Conservation (phyloP, 2,797 vertebrate genomes). For the Peromyscus eremicus region DNA sequence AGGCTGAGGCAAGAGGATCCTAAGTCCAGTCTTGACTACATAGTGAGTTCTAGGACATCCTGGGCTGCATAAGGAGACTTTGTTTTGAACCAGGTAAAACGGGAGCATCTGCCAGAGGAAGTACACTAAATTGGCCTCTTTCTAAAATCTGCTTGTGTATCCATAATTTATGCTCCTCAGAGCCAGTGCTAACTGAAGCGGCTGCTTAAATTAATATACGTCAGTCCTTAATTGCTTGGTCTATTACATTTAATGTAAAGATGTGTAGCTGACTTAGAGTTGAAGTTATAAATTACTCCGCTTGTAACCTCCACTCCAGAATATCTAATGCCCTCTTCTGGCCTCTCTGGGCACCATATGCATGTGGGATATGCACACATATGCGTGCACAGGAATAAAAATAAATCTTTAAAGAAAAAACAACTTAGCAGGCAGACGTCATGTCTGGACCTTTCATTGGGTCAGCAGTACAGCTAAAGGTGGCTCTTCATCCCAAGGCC, state of each 20-base stretch:
- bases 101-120: not conserved
- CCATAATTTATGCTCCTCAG: not conserved
- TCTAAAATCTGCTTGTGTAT: not conserved
- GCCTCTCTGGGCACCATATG: not conserved
- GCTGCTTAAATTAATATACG: not conserved
- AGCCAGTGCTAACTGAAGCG: not conserved
- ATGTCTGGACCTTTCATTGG: not conserved
- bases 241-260: conserved; percentile 47
- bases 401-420: not conserved
- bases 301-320: not conserved
- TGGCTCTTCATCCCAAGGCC: not conserved
- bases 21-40: not conserved
- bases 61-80: not conserved
- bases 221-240: conserved; percentile 20
- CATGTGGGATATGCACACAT: not conserved
- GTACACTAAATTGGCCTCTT: not conserved
- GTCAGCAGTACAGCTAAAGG: not conserved
- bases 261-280: not conserved
- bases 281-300: not conserved
- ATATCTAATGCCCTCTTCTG: not conserved
- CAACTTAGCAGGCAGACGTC: too few relatives aligned
- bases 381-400: not conserved
- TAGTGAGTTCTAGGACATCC: not conserved
- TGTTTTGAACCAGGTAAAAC: not conserved
- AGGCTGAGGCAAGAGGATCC: not conserved